Base-by-base conservation (phyloP, 2,797 vertebrate species). In the Petrocephalus schoutedeni region DNA sequence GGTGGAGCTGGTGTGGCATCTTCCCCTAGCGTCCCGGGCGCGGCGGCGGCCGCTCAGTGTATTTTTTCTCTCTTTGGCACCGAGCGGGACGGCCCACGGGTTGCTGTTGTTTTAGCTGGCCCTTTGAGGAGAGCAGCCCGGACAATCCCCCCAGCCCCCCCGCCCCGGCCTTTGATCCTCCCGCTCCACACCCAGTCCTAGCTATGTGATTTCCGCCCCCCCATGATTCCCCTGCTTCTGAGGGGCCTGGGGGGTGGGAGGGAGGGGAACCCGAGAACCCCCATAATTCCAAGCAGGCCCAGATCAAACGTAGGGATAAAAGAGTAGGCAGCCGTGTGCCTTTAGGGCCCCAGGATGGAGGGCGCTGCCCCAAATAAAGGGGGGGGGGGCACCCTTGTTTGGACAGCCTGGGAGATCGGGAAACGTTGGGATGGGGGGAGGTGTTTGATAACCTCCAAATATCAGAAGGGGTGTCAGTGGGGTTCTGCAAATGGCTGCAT, bases 291-390 rank as follows among this genome's bases (percentile, higher is more conserved):
- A 86, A 91, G 89, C 91, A 93, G 93, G 89, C 89, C 32, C 86
- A 91, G 92, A 95, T 95, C 93, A 95, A 94, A 94, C 91, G 3
- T 86, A 57, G 59, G 89, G 92, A 91, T 92, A 91, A 92, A 93
- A 92, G 91, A 88, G 61, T 59, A 92, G 87, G 90, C 90, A 93
- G 95, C 89, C 91, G 57, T 83, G 54, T 87, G 88, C 91, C 91
- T 88, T 64, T 87, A n/a, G 88, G 80, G 89, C 89, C 74, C 14
- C 36, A 28, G 88, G 91, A 91, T 92, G 91, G 67, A 41, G 87
- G 88, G 67, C 89, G 88, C 89, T 67, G 53, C 87, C 86, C 3
- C 77, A 41, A 4, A 32, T 36, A 49, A 21, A 4, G 32, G 10
- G 16, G 5, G 41, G 45, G 74, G 41, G 57, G 89, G 32, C 19